A percentile compares a stretch with the other conserved stretches of the same genome.
Evolutionary conservation across 2,888 invertebrate genomes (phyloP).

Genomic region (Spialia ferax): DNA sequence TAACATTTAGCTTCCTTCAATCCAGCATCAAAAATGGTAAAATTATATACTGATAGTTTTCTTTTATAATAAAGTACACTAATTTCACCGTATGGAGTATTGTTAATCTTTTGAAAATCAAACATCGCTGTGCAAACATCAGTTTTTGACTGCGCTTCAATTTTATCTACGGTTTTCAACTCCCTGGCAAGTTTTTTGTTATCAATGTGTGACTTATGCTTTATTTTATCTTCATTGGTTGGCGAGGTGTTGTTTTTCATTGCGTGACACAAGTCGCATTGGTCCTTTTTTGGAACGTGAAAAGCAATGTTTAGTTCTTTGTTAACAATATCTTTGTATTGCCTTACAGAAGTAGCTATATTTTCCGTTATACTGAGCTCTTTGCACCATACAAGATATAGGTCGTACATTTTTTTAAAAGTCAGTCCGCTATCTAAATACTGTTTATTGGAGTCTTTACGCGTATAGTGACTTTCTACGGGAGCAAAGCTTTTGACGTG

Average conservation of each 20-base stretch:
- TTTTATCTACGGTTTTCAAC: constrained; percentile 41
- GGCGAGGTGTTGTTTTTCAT: constrained; percentile 42
- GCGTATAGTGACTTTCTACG: constrained; percentile 40
- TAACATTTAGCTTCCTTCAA: constrained; percentile 10
- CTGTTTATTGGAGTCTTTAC: constrained; percentile 42
- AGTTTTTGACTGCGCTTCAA: constrained; percentile 43
- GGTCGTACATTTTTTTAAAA: constrained; percentile 41
- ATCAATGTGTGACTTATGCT: constrained; percentile 42
- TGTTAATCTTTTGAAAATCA: constrained; percentile 43
- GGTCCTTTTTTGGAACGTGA: constrained; percentile 42
- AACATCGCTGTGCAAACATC: constrained; percentile 41
- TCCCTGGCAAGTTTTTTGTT: constrained; percentile 45
- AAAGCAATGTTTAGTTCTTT: constrained; percentile 43
- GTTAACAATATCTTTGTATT: constrained; percentile 42
- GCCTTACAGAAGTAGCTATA: constrained; percentile 42
- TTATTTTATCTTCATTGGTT: constrained; percentile 42
- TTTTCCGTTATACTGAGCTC: constrained; percentile 40
- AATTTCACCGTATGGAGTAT: constrained; percentile 39
- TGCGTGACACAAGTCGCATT: constrained; percentile 42
- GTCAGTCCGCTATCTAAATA: constrained; percentile 41
- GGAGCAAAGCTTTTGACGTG: constrained; percentile 40
- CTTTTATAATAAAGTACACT: constrained; percentile 13
- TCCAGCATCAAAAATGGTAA: constrained; percentile 6
- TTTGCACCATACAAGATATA: constrained; percentile 40
- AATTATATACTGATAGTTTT: constrained; percentile 10